Evolutionary conservation across 2,797 vertebrate species (phyloP).

Genomic region (Carcharodon carcharias): DNA sequence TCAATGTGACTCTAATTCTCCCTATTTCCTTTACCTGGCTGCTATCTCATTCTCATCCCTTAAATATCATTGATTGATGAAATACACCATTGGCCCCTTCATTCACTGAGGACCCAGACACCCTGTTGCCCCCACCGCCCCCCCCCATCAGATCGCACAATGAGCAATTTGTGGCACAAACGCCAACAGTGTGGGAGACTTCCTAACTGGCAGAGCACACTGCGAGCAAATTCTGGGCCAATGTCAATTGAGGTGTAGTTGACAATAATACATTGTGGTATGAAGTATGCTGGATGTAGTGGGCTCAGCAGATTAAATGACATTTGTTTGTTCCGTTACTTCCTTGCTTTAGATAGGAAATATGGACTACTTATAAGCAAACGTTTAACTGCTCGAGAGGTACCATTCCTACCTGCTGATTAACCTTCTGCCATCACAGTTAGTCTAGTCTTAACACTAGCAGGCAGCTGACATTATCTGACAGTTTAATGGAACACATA

Average conservation of each 20-base stretch:
- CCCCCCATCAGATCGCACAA: background rate
- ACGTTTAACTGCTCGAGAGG: background rate
- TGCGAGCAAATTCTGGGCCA: background rate
- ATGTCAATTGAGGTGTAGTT: background rate
- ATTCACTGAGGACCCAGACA: background rate
- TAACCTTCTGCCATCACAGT: slow-evolving; percentile 7
- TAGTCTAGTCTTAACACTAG: background rate
- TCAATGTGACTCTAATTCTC: background rate
- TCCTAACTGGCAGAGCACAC: background rate
- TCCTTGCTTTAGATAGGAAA: background rate
- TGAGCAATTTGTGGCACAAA: background rate
- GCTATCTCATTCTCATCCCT: background rate
- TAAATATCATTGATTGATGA: background rate
- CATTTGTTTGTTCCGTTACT: background rate
- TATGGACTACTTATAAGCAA: background rate
- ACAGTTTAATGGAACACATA: background rate
- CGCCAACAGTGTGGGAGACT: background rate
- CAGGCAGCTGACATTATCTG: background rate
- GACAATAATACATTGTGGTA: too few species aligned
- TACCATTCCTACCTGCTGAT: background rate
- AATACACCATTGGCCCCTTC: background rate
- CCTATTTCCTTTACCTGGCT: background rate
- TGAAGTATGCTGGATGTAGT: background rate
- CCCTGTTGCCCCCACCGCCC: background rate
- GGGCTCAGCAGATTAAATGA: too few species aligned